phyloP scores from a whole-genome alignment of 2,797 vertebrate genomes.

The Phyllotis vaccarum region DNA sequence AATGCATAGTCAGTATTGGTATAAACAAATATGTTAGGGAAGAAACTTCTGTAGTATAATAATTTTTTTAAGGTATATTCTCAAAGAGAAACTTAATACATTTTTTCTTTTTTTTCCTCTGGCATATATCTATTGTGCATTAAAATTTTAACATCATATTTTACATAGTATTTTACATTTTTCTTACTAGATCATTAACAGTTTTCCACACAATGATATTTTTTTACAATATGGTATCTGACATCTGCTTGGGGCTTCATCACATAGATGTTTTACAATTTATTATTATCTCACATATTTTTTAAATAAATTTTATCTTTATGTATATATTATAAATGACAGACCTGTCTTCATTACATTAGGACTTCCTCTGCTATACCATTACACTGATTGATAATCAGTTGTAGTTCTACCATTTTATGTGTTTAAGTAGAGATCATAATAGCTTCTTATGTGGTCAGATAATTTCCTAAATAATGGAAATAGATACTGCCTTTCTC shows the following conservation, averaged over 20 bases:
- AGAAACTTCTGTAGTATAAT: constrained; percentile 74
- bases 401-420: background rate
- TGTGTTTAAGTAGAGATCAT: constrained; percentile 28
- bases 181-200: background rate
- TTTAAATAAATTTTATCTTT: constrained; percentile 74
- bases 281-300: background rate
- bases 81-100: constrained; percentile 37
- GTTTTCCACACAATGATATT: background rate
- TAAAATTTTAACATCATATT: constrained; percentile 20
- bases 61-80: constrained; percentile 69
- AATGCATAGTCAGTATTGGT: constrained; percentile 85
- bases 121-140: background rate
- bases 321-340: constrained; percentile 55
- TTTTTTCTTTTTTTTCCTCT: constrained; percentile 54
- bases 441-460: background rate
- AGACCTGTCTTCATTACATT: constrained; percentile 45
- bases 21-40: constrained; percentile 81
- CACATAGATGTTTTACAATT: background rate
- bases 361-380: constrained; percentile 47
- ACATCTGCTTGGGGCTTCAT: constrained; percentile 30
- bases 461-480: constrained; percentile 17
- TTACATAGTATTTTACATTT: background rate
- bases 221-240: constrained; percentile 21
- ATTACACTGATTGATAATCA: background rate
- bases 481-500: background rate